phyloP scores from a whole-genome alignment of 2,113 vertebrate genomes.

The Hemiscyllium ocellatum region DNA sequence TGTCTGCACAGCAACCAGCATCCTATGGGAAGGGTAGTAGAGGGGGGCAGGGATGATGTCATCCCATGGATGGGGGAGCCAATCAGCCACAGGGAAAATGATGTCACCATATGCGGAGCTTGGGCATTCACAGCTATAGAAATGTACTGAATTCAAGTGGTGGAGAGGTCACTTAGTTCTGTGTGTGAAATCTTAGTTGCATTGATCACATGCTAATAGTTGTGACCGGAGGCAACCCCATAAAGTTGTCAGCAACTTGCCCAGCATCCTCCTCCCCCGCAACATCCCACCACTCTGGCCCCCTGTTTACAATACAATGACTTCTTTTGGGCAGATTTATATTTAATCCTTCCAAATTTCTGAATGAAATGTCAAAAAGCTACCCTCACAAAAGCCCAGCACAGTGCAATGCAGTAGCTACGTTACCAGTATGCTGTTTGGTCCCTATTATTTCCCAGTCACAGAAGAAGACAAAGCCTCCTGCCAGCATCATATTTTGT shows the following conservation, averaged over 20 bases:
- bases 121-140: conserved; percentile 76
- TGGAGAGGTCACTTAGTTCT: conserved; percentile 57
- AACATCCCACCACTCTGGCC: conserved; percentile 34
- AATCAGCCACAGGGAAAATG: conserved; percentile 68
- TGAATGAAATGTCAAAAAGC: conserved; percentile 55
- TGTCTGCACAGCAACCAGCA: conserved; percentile 13
- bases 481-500: conserved; percentile 38
- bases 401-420: conserved; percentile 36
- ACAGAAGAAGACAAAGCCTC: conserved; percentile 29
- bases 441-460: conserved; percentile 41
- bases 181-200: conserved; percentile 42
- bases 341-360: conserved; percentile 49
- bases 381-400: conserved; percentile 40
- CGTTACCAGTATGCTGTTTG: conserved; percentile 32
- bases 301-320: conserved; percentile 45
- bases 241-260: conserved; percentile 72
- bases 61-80: conserved; percentile 59
- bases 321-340: conserved; percentile 43
- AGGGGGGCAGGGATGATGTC: conserved; percentile 61
- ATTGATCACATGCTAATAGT: conserved; percentile 62
- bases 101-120: conserved; percentile 76
- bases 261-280: neutral
- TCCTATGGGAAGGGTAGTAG: conserved; percentile 16
- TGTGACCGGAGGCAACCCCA: conserved; percentile 58
- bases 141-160: conserved; percentile 72